A percentile compares a stretch with the other conserved stretches of the same genome.
Conservation (phyloP, 1,140 invertebrate species). For the Tenebrio molitor region DNA sequence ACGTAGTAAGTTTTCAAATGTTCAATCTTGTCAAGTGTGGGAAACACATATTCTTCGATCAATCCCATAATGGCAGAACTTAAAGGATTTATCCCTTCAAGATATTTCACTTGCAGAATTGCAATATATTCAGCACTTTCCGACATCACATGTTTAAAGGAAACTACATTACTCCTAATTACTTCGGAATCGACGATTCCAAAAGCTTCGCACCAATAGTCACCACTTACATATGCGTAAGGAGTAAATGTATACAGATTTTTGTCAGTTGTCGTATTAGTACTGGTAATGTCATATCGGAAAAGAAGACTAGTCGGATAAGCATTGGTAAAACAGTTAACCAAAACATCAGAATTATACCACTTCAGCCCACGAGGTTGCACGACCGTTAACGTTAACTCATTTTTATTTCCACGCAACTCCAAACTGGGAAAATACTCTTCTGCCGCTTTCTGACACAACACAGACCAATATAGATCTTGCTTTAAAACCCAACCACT, state of each 20-base stretch:
- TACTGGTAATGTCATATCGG: background rate
- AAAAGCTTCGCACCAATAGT: slow-evolving; percentile 15
- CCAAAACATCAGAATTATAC: background rate
- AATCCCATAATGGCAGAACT: background rate
- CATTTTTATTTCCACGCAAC: background rate
- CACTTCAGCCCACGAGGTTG: too few species aligned
- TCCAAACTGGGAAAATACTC: too few species aligned
- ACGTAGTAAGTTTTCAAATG: background rate
- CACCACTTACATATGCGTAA: background rate
- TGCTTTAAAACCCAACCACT: slow-evolving; percentile 11
- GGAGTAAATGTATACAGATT: background rate
- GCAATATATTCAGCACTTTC: background rate
- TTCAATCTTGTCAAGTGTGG: background rate
- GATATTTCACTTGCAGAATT: background rate
- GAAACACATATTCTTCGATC: background rate
- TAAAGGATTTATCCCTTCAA: background rate
- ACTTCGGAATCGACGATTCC: background rate
- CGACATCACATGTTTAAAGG: background rate
- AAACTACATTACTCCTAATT: slow-evolving; percentile 1
- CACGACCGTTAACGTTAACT: background rate
- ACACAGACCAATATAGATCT: background rate
- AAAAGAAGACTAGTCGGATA: background rate
- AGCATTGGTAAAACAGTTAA: background rate
- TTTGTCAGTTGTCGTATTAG: background rate
- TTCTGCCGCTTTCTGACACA: background rate